Conservation (phyloP, 2,888 invertebrate species). For the Spilosoma lubricipeda region DNA sequence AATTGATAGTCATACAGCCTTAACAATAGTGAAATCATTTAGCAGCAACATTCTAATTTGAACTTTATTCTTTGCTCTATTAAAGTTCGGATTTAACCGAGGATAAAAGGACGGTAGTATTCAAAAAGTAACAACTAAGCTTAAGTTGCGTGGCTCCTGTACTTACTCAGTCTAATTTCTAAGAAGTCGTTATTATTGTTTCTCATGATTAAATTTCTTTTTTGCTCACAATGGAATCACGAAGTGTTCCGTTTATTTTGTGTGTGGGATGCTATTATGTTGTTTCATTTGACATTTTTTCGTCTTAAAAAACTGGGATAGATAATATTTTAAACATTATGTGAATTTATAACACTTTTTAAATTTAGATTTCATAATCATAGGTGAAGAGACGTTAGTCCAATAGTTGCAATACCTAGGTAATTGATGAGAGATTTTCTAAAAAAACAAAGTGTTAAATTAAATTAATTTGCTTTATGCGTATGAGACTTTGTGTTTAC, state of each 20-base stretch:
- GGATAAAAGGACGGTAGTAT: constrained; percentile 54
- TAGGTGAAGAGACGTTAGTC: neutral
- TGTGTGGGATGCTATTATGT: constrained; percentile 67
- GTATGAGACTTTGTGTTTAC: neutral
- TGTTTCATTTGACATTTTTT: constrained; percentile 64
- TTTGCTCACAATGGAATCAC: constrained; percentile 80
- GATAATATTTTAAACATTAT: constrained; percentile 34
- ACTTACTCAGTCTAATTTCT: constrained; percentile 85
- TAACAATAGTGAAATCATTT: constrained; percentile 82
- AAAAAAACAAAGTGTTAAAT: neutral
- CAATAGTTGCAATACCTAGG: neutral
- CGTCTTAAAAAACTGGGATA: constrained; percentile 41
- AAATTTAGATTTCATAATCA: constrained; percentile 19
- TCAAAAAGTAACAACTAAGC: constrained; percentile 78
- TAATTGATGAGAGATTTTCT: neutral
- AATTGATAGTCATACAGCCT: constrained; percentile 85
- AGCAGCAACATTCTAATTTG: constrained; percentile 44
- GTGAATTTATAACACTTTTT: constrained; percentile 20
- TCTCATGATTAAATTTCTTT: constrained; percentile 87
- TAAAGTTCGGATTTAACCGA: constrained; percentile 56
- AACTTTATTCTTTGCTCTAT: constrained; percentile 47
- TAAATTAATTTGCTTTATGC: neutral
- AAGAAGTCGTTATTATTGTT: constrained; percentile 84
- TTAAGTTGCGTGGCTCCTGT: constrained; percentile 85
- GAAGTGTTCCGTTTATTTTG: constrained; percentile 72